phyloP scores from a whole-genome alignment of 2,113 vertebrate species.

The Heterochromis multidens region DNA sequence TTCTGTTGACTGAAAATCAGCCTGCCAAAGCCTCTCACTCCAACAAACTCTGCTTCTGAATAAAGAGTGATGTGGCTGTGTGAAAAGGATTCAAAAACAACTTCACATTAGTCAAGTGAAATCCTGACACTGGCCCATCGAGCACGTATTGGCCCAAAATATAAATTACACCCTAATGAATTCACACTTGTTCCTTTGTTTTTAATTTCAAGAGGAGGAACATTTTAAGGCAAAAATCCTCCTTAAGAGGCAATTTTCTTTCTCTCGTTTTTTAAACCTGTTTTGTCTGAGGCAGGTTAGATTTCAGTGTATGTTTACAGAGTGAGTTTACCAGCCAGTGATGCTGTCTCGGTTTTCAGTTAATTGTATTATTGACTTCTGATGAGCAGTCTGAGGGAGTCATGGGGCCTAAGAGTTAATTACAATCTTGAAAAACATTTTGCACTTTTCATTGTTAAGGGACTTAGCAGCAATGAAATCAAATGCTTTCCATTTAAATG shows the following conservation, averaged over 20 bases:
- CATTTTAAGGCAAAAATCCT: neutral
- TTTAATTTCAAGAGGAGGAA: neutral
- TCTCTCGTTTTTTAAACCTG: neutral
- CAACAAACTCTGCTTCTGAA: slow-evolving; percentile 38
- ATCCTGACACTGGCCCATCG: neutral
- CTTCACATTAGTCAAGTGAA: neutral
- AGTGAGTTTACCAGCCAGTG: neutral
- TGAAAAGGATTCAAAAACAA: slow-evolving; percentile 28
- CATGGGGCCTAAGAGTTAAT: slow-evolving; percentile 1
- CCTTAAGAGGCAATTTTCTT: neutral
- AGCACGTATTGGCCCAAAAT: neutral
- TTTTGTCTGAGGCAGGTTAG: neutral
- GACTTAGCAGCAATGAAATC: neutral
- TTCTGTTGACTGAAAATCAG: slow-evolving; percentile 50
- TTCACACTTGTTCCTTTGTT: neutral
- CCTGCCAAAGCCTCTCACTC: slow-evolving; percentile 43
- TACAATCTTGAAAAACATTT: neutral
- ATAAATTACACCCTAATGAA: slow-evolving; percentile 27
- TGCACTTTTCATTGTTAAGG: neutral
- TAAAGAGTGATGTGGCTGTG: slow-evolving; percentile 8
- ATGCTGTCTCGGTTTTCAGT: neutral
- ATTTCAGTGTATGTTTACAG: neutral
- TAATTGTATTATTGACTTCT: neutral
- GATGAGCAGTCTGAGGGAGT: neutral
- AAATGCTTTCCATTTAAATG: neutral